Base-by-base conservation (phyloP, 2,113 vertebrate genomes). In the Calyptomena viridis region DNA sequence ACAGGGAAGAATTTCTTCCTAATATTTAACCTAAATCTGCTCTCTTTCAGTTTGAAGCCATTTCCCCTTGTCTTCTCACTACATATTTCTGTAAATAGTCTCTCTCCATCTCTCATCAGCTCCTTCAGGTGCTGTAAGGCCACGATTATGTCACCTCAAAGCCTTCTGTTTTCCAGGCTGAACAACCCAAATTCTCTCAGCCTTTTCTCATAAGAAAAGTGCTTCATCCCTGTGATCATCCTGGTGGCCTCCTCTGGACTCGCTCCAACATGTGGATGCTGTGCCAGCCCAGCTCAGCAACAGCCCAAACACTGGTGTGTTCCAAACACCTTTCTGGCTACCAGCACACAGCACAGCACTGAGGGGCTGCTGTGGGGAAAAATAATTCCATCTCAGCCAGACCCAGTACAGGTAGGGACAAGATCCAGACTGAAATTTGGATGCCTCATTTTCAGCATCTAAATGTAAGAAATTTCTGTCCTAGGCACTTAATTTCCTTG, bases 211-310 rank as follows among this genome's bases (percentile, higher is more conserved):
- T 13, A 47, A 39, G 13, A 68, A 40, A 53, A 47, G 39, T 75
- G 39, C 39, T 75, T 33, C 46, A 40, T 47, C 53, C n/a, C n/a
- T 75, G 39, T 39, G 39, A 7, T 31, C 16, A 21, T 12, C 39
- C 30, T 40, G 55, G 16, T 55, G 55, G 47, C 39, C n/a, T 62
- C 6, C 30, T 4, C 39, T 23, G 40, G 1, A 19, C 30, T 62
- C 20, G 1, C 39, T 47, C 24, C 21, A 30, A 15, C 13, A 55
- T 3, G 5, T 0, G n/a, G 23, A 12, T 42, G 30, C 20, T 86
- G 35, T 50, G 35, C 63, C 7, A 76, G 44, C 33, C 11, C 27
- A 22, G 28, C 35, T 67, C 31, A 56, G 28, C n/a, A 23, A 16
- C 2, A 30, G 6, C 49, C 44, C 47, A 47, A 84, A 17, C 8